Evolutionary conservation across 37 sponge, comb jelly and placozoan genomes (phyloP), one percentile per base, ranked within the genome.

Genomic region (Ephydatia muelleri): DNA sequence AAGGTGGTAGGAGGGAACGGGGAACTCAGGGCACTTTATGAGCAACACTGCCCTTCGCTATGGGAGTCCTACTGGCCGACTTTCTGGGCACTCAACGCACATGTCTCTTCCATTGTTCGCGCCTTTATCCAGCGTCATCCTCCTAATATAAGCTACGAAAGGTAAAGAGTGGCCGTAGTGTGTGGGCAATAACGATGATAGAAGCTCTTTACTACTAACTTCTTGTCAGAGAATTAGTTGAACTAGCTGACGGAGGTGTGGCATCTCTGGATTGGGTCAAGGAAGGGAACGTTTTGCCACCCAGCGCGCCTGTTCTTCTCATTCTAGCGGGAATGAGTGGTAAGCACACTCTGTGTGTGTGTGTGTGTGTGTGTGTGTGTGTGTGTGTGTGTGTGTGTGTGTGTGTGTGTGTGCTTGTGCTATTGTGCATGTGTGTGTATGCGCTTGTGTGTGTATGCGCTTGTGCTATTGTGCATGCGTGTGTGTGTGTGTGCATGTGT

Each of bases 261-360:
- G 73, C 91, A 48, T 92, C 87, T 0, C 70, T 94, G 73, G 95
- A 94, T 81, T 94, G 95, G 95, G 21, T 25, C 28, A 22, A 73
- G 31, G 31, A 39, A 9, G 68, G 69, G 25, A n/a, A 68, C 35
- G 22, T 43, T 2, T 8, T 26, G 12, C 26, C 16, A 3, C 71
- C 40, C 14, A 27, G 0, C 38, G 30, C 69, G 5, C 93, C 89
- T 23, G 79, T 94, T 11, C 70, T 94, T 14, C 85, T 87, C 27
- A 69, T 93, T 32, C 23, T 93, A 22, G 84, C 93, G 2, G 90
- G 90, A 67, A 80, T 93, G 70, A 86, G 80, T 68, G 93, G 90
- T 90, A 22, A 70, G 71, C 33, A 14, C 39, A 35, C 13, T 25
- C 8, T 33, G 43, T 28, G 47, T 69, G 35, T 85, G 32, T 40